Base-by-base conservation (phyloP, 2,797 vertebrate species). In the Pantherophis alleghaniensis region DNA sequence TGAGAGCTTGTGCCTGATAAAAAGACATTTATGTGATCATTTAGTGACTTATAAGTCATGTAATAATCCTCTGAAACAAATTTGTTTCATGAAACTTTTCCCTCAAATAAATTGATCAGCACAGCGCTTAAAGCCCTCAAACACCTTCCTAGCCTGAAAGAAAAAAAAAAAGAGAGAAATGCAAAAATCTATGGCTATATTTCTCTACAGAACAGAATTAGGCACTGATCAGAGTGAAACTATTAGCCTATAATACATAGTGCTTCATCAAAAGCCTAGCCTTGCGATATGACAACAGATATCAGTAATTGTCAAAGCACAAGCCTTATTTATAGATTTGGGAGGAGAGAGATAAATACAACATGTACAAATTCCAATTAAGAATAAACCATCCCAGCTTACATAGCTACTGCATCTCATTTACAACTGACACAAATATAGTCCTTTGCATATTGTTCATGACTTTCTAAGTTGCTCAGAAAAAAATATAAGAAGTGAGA, bases 311-410 rank as follows among this genome's bases (percentile, higher is more conserved):
- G 74, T 96, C 96, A 95, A 90, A 94, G 93, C 90, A 57, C 83
- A 93, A 92, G 95, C 94, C 95, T 97, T 96, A 96, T 97, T 97
- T 97, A 97, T 97, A 93, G 96, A 92, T 95, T 94, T 83, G 74
- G 74, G 89, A 74, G 90, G 92, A 92, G 94, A 95, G 95, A 96
- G 95, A 96, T 96, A 94, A 97, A 97, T 91, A 95, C 93, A 91
- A 90, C 90, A 91, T 93, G 95, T 93, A 93, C 94, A 95, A 95
- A 97, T 96, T 97, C 93, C 96, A 97, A 94, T 96, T 97, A 97
- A 95, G 96, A 94, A 94, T 94, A 91, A 93, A 93, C 87, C 83
- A 94, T 94, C 95, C 94, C 92, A 94, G 96, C 94, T 96, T 95
- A 94, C 93, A 86, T 24, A 42, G 93, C 92, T 91, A 37, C 94